Base-by-base conservation (phyloP, 2,888 invertebrate species). In the Amiota communis region DNA sequence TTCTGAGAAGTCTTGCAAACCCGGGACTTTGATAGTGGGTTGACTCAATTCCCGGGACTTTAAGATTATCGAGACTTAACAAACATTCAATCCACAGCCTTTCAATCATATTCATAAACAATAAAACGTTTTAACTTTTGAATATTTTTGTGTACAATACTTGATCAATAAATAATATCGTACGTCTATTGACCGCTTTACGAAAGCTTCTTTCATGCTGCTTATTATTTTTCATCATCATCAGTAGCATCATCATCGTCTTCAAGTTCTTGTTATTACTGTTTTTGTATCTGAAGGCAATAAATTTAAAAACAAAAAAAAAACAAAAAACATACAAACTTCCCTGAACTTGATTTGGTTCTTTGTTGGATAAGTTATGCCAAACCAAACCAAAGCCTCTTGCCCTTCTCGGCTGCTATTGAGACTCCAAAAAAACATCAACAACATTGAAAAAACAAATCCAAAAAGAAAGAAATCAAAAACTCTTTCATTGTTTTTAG, bases 301-400 rank as follows among this genome's bases (percentile, higher is more conserved):
- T 36, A 36, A 36, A 36, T 36, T 75, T 74, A 72, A 79, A 81
- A 74, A 75, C 74, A 72, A 57, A 46, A 70, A 48, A 71, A 59
- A 51, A 61, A 71, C 49, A 63, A 61, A 47, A n/a, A 13, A 63
- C 20, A 71, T 10, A 48, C 49, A 63, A 51, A 59, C 71, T 77
- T 74, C 80, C 80, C 77, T 77, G 80, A 84, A 82, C 82, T 82
- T 82, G 79, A 82, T 82, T 81, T 80, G 46, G 76, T 72, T 71
- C 77, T 36, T 6, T 36, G 36, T 36, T 36, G 36, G 36, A 3
- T 36, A 36, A 36, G 36, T 6, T 36, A 36, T 36, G 6, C 36
- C 36, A 36, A 36, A 2, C 36, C 2, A 23, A 36, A 36, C 36
- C 36, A 36, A 36, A 36, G 6, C 36, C 36, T 36, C 36, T 36